Conservation (phyloP, 2,113 vertebrate species). For the Phodopus roborovskii region DNA sequence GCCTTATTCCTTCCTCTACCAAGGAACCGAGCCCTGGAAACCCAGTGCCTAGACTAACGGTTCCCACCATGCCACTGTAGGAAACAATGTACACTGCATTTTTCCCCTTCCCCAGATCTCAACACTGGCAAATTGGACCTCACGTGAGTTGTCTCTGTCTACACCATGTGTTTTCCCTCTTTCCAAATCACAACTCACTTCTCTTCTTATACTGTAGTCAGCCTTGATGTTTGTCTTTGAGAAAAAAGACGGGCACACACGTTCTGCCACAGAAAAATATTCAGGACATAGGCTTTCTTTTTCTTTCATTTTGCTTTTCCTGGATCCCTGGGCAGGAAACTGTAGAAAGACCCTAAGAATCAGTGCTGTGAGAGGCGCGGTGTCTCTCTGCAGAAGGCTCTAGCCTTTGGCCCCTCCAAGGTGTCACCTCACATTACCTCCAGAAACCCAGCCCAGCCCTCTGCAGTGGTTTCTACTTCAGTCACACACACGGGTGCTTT, state of each 20-base stretch:
- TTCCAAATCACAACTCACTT: too few species aligned
- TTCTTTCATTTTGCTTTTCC: neutral
- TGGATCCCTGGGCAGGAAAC: neutral
- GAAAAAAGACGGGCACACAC: neutral
- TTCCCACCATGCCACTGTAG: neutral
- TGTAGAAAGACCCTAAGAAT: neutral
- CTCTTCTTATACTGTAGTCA: neutral
- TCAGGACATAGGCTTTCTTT: neutral
- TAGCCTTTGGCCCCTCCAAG: neutral
- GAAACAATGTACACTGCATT: neutral
- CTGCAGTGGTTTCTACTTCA: neutral
- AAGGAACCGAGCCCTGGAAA: neutral
- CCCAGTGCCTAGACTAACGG: neutral
- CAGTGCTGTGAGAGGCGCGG: rapidly evolving
- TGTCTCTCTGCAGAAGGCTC: neutral
- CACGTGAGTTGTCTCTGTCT: neutral
- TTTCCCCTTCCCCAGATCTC: neutral
- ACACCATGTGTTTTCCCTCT: rapidly evolving
- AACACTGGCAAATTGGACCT: neutral
- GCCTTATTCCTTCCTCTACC: neutral
- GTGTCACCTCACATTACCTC: neutral
- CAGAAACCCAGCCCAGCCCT: neutral
- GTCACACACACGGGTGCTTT: neutral
- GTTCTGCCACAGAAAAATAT: neutral
- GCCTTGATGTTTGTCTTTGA: neutral